A percentile compares a stretch with the other conserved stretches of the same genome.
phyloP scores from a whole-genome alignment of 2,888 invertebrate species.

The Blastobasis lacticolella region DNA sequence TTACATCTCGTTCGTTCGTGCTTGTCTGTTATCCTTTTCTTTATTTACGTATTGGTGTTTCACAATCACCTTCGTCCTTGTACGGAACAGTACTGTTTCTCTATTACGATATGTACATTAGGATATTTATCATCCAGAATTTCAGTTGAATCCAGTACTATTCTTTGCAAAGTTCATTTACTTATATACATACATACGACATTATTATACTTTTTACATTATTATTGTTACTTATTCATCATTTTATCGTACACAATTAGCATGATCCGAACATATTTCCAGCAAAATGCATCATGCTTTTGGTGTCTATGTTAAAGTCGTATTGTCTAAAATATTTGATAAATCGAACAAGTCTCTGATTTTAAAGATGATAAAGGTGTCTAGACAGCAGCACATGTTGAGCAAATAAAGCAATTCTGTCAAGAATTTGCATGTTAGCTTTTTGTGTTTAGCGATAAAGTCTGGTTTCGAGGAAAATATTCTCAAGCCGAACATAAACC shows the following conservation, averaged over 20 bases:
- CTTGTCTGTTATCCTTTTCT: constrained; percentile 49
- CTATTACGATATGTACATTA: constrained; percentile 1
- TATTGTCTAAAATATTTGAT: not conserved
- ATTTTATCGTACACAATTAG: constrained; percentile 46
- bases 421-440: constrained; percentile 62
- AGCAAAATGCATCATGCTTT: constrained; percentile 70
- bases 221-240: constrained; percentile 20
- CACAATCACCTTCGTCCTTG: constrained; percentile 34
- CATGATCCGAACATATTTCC: constrained; percentile 59
- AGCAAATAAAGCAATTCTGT: not conserved
- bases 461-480: constrained; percentile 9
- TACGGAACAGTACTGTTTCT: constrained; percentile 49
- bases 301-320: constrained; percentile 58
- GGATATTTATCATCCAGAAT: constrained; percentile 1
- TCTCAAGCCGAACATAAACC: constrained; percentile 29
- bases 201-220: constrained; percentile 39
- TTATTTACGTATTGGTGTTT: constrained; percentile 32
- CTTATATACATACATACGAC: constrained; percentile 29
- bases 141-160: constrained; percentile 35
- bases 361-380: constrained; percentile 21
- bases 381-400: constrained; percentile 21
- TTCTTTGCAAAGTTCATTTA: constrained; percentile 34
- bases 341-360: constrained; percentile 3
- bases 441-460: constrained; percentile 56
- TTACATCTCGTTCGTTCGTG: constrained; percentile 55